Percentiles rank a stretch among this genome's conserved stretches.
These are phyloP conservation scores for Pimpla rufipes DNA, from an alignment of 2,888 invertebrate species.

Conservation along the genomic window DNA sequence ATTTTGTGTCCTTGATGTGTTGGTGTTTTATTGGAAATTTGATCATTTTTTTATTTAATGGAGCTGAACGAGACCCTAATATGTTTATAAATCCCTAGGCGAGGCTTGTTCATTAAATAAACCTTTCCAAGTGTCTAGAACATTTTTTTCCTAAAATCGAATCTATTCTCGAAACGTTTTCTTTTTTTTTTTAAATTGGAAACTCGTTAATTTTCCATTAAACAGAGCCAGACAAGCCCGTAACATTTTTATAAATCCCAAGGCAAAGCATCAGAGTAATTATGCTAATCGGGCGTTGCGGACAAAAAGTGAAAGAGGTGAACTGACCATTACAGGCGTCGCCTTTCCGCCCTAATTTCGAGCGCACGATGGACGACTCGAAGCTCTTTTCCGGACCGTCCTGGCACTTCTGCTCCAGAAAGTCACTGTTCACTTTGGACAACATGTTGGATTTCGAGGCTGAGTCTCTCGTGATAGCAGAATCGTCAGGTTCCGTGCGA, in stretches of 20 bases:
- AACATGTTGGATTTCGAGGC: slow-evolving; percentile 71
- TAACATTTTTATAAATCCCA: neutral
- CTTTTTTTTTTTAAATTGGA: too few relatives aligned
- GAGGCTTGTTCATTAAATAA: too few relatives aligned
- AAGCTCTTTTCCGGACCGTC: slow-evolving; percentile 74
- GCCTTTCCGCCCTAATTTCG: slow-evolving; percentile 70
- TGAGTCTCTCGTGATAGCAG: neutral
- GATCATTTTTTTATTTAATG: too few relatives aligned
- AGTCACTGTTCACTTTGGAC: slow-evolving; percentile 74
- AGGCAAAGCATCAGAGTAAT: neutral
- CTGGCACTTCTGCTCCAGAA: slow-evolving; percentile 70
- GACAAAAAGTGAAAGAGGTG: neutral
- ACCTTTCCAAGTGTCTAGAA: too few relatives aligned
- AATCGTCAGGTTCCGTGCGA: slow-evolving; percentile 25
- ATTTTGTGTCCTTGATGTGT: too few relatives aligned
- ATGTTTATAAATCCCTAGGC: too few relatives aligned
- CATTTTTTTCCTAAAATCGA: too few relatives aligned
- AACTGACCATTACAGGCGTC: slow-evolving; percentile 72
- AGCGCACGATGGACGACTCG: slow-evolving; percentile 71
- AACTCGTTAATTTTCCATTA: too few relatives aligned
- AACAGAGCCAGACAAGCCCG: neutral
- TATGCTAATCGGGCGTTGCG: neutral
- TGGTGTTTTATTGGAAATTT: too few relatives aligned
- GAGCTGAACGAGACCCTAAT: too few relatives aligned
- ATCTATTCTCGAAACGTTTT: too few relatives aligned